phyloP scores from a whole-genome alignment of 92 coral and sea anemone species.

The Umimayanthus chanpuru region DNA sequence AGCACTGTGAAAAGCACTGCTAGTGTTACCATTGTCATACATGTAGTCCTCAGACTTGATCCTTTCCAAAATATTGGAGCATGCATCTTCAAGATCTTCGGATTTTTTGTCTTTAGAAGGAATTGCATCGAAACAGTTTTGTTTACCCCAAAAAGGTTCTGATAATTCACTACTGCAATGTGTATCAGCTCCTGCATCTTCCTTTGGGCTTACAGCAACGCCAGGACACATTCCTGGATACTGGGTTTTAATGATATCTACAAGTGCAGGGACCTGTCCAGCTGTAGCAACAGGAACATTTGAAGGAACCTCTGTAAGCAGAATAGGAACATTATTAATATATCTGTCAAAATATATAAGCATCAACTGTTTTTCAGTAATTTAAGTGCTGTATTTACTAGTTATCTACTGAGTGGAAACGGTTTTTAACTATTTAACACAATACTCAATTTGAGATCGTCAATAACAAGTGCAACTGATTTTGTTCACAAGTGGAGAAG shows the following conservation, averaged over 20 bases:
- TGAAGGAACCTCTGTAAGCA: conserved; percentile 5
- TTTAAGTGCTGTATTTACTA: neutral
- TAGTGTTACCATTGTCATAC: neutral
- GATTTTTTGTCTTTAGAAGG: neutral
- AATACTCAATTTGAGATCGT: no score
- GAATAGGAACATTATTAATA: neutral
- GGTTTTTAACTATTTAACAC: no score
- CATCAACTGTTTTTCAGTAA: no score
- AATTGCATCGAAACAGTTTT: neutral
- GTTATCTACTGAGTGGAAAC: no score
- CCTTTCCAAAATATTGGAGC: conserved; percentile 8
- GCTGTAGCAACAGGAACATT: neutral
- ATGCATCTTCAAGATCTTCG: conserved; percentile 7
- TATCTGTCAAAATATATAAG: neutral
- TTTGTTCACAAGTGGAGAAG: no score
- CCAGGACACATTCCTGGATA: neutral
- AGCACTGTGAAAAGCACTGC: conserved; percentile 7
- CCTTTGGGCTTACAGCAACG: neutral
- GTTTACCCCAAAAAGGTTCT: neutral
- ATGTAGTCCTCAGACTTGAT: neutral
- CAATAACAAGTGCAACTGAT: no score
- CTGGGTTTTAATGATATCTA: conserved; percentile 9
- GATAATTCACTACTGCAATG: neutral
- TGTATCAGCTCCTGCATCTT: neutral
- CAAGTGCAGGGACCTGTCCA: conserved; percentile 18